Conservation (phyloP, 2,113 vertebrate genomes). For the Sturnira hondurensis region DNA sequence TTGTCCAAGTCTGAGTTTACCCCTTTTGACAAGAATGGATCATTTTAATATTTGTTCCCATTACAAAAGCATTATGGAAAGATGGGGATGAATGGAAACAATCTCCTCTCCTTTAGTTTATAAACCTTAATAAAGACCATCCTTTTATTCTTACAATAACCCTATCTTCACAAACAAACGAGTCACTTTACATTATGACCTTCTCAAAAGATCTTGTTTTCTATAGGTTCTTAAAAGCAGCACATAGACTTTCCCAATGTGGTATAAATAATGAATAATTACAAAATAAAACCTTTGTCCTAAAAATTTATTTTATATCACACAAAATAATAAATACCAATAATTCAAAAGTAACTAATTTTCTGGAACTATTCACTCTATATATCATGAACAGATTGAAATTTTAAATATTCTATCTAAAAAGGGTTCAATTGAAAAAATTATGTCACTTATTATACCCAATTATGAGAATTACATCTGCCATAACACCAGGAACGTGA, state of each 20-base stretch:
- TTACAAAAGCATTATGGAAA: conserved; percentile 48
- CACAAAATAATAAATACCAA: conserved; percentile 51
- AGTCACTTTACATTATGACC: conserved; percentile 34
- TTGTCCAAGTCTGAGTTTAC: conserved; percentile 44
- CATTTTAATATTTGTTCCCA: conserved; percentile 66
- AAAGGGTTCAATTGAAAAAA: not conserved
- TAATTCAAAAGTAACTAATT: conserved; percentile 50
- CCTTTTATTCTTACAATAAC: conserved; percentile 67
- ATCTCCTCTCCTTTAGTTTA: conserved; percentile 64
- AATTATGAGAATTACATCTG: not conserved
- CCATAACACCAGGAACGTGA: not conserved
- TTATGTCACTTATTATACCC: not conserved
- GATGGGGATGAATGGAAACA: conserved; percentile 52
- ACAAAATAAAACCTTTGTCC: conserved; percentile 46
- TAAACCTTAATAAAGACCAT: conserved; percentile 70
- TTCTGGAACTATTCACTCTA: conserved; percentile 24
- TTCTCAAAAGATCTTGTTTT: conserved; percentile 23
- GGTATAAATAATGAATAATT: conserved; percentile 20
- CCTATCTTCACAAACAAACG: conserved; percentile 60
- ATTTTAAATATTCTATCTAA: conserved; percentile 49
- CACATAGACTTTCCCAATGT: not conserved
- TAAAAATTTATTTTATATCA: conserved; percentile 64
- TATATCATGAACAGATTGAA: not conserved
- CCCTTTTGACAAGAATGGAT: conserved; percentile 68
- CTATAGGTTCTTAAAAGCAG: conserved; percentile 17